Conservation (phyloP, 2,113 vertebrate genomes). For the Odocoileus virginianus region DNA sequence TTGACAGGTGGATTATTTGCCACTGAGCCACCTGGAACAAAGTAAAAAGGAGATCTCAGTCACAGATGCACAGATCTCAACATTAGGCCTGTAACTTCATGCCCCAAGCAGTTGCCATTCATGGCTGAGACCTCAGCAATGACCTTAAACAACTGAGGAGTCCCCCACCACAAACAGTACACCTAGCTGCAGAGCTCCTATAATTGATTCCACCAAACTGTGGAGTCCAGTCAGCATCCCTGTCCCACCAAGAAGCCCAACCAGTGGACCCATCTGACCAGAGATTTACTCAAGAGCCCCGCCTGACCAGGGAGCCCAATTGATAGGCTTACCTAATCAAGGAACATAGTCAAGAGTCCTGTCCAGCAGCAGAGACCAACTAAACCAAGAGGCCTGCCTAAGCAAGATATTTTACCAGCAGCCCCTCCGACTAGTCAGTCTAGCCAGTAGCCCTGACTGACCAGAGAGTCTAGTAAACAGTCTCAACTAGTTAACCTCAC, state of each 20-base stretch:
- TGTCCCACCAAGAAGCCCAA: neutral
- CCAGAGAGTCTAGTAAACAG: neutral
- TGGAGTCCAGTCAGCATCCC: neutral
- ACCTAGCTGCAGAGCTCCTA: neutral
- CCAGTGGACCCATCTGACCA: neutral
- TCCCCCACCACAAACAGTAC: neutral
- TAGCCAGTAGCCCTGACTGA: neutral
- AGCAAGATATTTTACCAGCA: neutral
- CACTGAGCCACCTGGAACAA: neutral
- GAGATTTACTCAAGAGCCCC: neutral
- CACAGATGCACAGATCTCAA: neutral
- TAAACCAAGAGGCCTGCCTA: neutral
- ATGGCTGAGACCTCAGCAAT: neutral
- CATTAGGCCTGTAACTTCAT: neutral
- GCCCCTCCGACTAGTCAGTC: neutral
- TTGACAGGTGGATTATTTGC: no score
- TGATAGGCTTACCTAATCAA: neutral
- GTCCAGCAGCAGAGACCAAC: neutral
- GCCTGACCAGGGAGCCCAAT: neutral
- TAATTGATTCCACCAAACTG: neutral
- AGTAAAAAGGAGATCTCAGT: neutral
- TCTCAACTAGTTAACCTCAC: neutral
- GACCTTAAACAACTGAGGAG: neutral
- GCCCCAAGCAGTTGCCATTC: neutral
- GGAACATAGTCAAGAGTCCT: neutral